phyloP scores from a whole-genome alignment of 2,113 vertebrate species.

The Corvus moneduloides region DNA sequence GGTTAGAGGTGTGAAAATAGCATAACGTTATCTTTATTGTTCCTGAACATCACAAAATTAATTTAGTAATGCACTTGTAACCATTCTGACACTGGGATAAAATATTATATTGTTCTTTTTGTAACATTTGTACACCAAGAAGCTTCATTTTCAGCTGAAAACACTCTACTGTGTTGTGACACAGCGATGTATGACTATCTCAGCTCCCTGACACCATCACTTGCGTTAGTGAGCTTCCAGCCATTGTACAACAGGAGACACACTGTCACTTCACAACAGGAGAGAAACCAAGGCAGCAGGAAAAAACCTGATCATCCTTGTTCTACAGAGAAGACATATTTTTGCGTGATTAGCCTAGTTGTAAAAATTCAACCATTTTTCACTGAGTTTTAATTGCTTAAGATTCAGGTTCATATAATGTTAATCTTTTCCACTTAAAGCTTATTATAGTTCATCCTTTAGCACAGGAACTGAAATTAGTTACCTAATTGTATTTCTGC shows the following conservation, averaged over 20 bases:
- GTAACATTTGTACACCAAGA: neutral
- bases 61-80: neutral
- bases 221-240: neutral
- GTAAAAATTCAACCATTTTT: neutral
- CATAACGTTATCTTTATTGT: neutral
- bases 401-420: neutral
- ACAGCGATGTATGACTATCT: neutral
- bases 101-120: neutral
- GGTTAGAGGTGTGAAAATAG: neutral
- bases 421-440: slow-evolving; percentile 10
- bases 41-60: neutral
- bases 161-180: neutral
- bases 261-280: neutral
- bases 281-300: neutral
- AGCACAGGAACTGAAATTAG: slow-evolving; percentile 16
- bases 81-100: neutral
- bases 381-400: slow-evolving; percentile 12
- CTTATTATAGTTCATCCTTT: slow-evolving; percentile 9
- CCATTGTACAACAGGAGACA: neutral
- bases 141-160: neutral
- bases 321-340: neutral
- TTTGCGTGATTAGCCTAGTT: neutral
- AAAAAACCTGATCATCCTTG: neutral
- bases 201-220: neutral
- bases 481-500: slow-evolving; percentile 1